Evolutionary conservation across 1,140 invertebrate genomes (phyloP).

Genomic region (Apis dorsata): DNA sequence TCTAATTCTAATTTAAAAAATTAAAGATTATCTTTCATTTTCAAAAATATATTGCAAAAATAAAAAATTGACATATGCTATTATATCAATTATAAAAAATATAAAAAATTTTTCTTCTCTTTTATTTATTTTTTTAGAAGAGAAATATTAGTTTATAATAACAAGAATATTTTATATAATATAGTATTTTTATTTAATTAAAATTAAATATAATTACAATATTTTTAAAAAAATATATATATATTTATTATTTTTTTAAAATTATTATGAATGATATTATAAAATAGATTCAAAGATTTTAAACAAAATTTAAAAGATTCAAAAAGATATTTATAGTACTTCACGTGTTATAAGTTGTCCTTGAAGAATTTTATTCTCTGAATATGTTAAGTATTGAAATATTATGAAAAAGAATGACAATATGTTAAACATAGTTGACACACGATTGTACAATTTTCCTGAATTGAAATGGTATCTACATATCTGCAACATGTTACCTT

Average conservation of each 20-base stretch:
- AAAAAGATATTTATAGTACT: constrained; percentile 47
- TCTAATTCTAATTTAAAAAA: no score
- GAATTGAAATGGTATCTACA: constrained; percentile 48
- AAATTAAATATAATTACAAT: background rate
- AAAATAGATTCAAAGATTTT: background rate
- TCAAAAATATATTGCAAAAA: no score
- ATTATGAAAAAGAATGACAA: constrained; percentile 34
- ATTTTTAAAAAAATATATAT: background rate
- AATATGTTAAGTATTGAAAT: constrained; percentile 18
- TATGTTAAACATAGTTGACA: constrained; percentile 43
- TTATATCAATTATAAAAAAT: no score
- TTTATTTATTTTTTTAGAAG: no score
- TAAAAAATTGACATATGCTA: no score
- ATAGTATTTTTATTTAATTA: constrained; percentile 1
- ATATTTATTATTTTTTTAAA: background rate
- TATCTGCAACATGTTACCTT: constrained; percentile 30
- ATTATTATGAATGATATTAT: no score
- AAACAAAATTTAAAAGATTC: background rate
- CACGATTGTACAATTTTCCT: constrained; percentile 38
- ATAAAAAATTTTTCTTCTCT: no score
- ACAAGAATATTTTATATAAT: no score
- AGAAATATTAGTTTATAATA: no score
- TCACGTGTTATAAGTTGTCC: constrained; percentile 60
- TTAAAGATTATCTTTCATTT: no score
- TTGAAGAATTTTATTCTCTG: constrained; percentile 61